Evolutionary conservation across 2,797 vertebrate genomes (phyloP), one percentile per base, ranked within the genome.

Genomic region (Naso thynnoides): DNA sequence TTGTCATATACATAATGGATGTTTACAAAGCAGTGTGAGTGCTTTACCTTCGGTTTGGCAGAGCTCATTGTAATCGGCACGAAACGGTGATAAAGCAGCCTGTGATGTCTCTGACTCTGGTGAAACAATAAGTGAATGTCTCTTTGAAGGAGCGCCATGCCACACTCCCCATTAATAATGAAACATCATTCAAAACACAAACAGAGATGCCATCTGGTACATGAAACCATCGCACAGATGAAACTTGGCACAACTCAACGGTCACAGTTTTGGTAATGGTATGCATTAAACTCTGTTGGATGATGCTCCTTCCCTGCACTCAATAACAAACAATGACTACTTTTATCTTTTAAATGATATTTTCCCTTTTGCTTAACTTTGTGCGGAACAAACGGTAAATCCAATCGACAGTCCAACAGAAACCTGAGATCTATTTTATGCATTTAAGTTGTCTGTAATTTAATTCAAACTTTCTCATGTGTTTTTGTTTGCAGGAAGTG

Each of bases 1-100:
- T 94, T 95, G 94, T 95, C 93, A 95, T 91, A 61, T 73, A 85
- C 5, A 93, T 95, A 96, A 95, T 94, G 86, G 94, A 94, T 96
- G 93, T 94, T 95, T 93, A 91, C 86, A 93, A 93, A 95, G 91
- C 93, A 93, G 89, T 83, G 83, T 88, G 88, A 93, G 92, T 89
- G 77, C 91, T 95, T 83, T 89, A 93, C 88, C 72, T 88, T 93
- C 76, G 76, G 78, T 90, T 90, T 88, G 81, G 84, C 83, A 76
- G 87, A 90, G 75, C 79, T 80, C 45, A 59, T 74, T 84, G 81
- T 83, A 60, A 75, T 63, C 14, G 5, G 47, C 56, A 56, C 10
- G 60, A 76, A 76, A 77, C 85, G 64, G 78, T 83, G 76, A 86
- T 76, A 77, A 84, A 83, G 58, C 56, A 55, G 44, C 50, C 36